Evolutionary conservation across 2,113 vertebrate genomes (phyloP).

Genomic region (Archilochus colubris): DNA sequence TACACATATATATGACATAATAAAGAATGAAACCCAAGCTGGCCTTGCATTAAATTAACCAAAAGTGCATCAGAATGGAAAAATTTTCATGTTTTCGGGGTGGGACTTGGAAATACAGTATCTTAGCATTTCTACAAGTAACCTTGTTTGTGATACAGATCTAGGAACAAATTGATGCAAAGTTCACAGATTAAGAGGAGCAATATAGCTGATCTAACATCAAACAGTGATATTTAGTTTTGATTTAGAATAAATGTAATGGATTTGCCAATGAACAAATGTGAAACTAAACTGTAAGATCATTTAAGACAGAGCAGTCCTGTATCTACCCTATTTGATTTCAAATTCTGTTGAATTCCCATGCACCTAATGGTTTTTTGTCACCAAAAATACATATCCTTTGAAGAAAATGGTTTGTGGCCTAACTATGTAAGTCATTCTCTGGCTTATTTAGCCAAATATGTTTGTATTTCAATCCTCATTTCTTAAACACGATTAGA

Average conservation of each 20-base stretch:
- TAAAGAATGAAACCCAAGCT: neutral
- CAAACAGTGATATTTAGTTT: neutral
- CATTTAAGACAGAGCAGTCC: neutral
- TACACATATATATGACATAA: neutral
- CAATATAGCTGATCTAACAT: neutral
- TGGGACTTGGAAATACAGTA: accelerated
- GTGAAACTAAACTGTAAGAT: neutral
- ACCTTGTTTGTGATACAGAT: neutral
- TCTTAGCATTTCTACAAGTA: neutral
- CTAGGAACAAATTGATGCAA: neutral
- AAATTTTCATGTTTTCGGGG: neutral
- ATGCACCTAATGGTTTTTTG: neutral
- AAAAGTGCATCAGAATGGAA: neutral
- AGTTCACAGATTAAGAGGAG: neutral
- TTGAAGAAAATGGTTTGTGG: neutral
- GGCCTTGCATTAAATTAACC: neutral
- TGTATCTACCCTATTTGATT: neutral
- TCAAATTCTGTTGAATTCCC: neutral
- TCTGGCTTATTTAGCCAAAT: neutral
- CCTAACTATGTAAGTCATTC: neutral
- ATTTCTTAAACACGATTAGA: neutral
- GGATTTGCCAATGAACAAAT: neutral
- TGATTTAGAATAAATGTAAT: neutral
- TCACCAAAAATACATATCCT: neutral
- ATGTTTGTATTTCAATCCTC: neutral